phyloP scores from a whole-genome alignment of 2,113 vertebrate genomes.

The Dicentrarchus labrax region DNA sequence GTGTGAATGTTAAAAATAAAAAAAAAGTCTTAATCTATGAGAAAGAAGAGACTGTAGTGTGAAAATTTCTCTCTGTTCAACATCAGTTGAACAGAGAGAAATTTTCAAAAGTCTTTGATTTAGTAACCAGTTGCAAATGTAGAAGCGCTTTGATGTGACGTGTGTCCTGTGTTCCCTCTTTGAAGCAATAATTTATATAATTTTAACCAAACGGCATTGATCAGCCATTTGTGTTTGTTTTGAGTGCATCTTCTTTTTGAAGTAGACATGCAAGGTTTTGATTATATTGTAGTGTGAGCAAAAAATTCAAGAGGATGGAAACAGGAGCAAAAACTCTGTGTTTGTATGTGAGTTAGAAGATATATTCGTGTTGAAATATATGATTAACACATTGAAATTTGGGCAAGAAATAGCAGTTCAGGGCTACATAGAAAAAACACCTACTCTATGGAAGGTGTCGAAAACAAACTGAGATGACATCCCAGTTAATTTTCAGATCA shows the following conservation, averaged over 20 bases:
- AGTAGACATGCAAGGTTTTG: background rate
- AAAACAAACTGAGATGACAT: background rate
- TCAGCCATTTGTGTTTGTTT: conserved; percentile 32
- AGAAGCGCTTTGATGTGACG: conserved; percentile 51
- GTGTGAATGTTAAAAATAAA: conserved; percentile 22
- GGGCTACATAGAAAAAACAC: background rate
- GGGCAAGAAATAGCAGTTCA: background rate
- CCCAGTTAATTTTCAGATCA: background rate
- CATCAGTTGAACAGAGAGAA: conserved; percentile 21
- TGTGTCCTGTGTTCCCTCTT: conserved; percentile 30
- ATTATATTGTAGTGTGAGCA: background rate
- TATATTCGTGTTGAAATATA: background rate
- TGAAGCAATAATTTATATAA: conserved; percentile 48
- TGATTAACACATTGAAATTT: background rate
- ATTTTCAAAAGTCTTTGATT: conserved; percentile 53
- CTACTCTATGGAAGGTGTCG: background rate
- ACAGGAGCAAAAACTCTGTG: background rate
- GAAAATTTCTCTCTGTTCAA: conserved; percentile 21
- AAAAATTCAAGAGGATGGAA: background rate
- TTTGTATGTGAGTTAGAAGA: background rate
- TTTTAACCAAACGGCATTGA: conserved; percentile 20
- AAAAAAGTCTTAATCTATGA: conserved; percentile 13
- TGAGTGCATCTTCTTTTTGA: conserved; percentile 21
- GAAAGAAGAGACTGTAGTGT: conserved; percentile 18
- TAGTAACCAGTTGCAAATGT: background rate